A percentile compares a stretch with the other conserved stretches of the same genome.
These are phyloP conservation scores for Solenodon paradoxus DNA, from an alignment of 2,113 vertebrate species.

Conservation along the genomic window DNA sequence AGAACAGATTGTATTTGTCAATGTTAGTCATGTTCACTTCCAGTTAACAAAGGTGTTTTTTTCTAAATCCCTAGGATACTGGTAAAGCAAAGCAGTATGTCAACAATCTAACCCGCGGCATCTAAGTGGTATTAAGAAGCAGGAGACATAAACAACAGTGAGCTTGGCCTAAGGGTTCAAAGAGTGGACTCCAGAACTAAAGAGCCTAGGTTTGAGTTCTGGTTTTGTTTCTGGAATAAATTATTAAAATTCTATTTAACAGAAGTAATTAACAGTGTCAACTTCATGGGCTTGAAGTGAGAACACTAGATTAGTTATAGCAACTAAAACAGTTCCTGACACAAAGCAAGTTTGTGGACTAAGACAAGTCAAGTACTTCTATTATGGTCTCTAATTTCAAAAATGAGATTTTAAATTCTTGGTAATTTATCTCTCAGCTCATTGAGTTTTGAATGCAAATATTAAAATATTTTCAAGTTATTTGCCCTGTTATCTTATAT, in stretches of 20 bases:
- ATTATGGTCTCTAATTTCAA: background rate
- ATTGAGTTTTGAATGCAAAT: background rate
- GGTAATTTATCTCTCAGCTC: background rate
- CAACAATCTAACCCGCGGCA: background rate
- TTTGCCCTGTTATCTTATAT: background rate
- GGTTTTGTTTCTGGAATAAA: background rate
- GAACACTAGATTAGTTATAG: background rate
- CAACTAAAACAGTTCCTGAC: background rate
- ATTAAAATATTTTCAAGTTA: constrained; percentile 21
- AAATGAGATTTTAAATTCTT: background rate
- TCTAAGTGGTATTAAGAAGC: background rate
- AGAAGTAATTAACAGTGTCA: background rate
- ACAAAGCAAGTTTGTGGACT: background rate
- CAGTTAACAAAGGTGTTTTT: constrained; percentile 1
- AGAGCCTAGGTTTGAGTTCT: background rate
- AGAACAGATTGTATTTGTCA: background rate
- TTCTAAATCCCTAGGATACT: background rate
- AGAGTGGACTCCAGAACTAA: background rate
- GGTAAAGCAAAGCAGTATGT: background rate
- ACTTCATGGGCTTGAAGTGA: background rate
- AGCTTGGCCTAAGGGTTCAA: background rate
- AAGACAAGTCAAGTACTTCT: background rate
- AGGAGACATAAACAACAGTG: background rate
- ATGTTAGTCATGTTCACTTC: constrained; percentile 27
- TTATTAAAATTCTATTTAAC: background rate